Conservation (phyloP, 2,888 invertebrate genomes). For the Scaptomyza parva region DNA sequence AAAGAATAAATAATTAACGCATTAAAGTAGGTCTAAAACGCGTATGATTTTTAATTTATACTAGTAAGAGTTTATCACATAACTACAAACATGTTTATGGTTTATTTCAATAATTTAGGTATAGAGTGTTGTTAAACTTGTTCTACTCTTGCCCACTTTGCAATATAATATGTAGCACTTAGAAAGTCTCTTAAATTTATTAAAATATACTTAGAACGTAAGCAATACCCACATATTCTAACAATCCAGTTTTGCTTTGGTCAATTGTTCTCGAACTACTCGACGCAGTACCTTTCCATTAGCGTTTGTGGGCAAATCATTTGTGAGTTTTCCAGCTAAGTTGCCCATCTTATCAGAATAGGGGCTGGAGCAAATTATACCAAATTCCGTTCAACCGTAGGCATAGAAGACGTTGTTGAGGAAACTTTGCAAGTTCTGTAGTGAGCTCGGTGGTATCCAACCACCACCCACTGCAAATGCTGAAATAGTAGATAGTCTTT, state of each 20-base stretch:
- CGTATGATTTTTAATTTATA: no score
- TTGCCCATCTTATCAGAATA: conserved; percentile 30
- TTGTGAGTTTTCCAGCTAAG: conserved; percentile 57
- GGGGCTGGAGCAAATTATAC: neutral
- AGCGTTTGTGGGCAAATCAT: conserved; percentile 64
- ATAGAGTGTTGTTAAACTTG: no score
- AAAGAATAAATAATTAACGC: no score
- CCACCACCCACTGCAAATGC: conserved; percentile 39
- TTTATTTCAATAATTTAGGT: no score
- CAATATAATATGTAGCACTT: no score
- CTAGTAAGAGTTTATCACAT: no score
- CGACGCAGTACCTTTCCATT: conserved; percentile 53
- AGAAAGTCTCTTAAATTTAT: no score
- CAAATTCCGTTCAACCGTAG: conserved; percentile 61
- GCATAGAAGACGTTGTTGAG: conserved; percentile 24
- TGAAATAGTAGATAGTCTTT: conserved; percentile 19
- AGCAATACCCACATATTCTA: neutral
- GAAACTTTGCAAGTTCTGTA: conserved; percentile 16
- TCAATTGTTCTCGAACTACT: conserved; percentile 29
- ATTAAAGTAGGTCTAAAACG: no score
- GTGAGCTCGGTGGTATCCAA: conserved; percentile 14
- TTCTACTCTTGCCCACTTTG: no score
- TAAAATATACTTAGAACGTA: no score
- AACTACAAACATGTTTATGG: no score
- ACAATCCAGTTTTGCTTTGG: neutral